phyloP scores from a whole-genome alignment of 1,140 invertebrate genomes.

The Drosophila sproati region DNA sequence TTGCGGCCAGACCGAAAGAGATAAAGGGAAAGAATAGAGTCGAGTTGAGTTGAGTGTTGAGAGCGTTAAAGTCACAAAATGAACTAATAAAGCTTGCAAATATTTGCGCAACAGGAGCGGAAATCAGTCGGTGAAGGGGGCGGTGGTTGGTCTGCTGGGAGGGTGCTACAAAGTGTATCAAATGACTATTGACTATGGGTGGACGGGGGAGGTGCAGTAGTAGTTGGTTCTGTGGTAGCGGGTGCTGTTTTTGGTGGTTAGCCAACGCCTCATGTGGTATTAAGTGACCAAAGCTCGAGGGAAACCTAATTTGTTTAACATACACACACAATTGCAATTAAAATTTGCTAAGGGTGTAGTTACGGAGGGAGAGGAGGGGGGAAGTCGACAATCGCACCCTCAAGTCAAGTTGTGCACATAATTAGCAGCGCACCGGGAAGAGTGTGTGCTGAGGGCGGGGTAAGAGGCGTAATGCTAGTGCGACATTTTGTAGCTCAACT shows the following conservation, averaged over 20 bases:
- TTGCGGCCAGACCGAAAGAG: constrained; percentile 21
- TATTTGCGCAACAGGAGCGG: constrained; percentile 69
- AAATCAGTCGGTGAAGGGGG: constrained; percentile 6
- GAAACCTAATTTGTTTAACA: constrained; percentile 73
- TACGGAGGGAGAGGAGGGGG: constrained; percentile 1
- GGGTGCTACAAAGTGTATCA: constrained; percentile 58
- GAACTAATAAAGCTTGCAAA: constrained; percentile 70
- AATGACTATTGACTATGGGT: constrained; percentile 36
- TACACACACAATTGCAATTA: constrained; percentile 56
- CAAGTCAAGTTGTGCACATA: constrained; percentile 48
- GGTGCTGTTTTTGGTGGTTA: constrained; percentile 65
- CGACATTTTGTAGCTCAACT: constrained; percentile 1
- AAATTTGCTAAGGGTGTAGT: constrained; percentile 49
- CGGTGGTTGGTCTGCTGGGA: background rate
- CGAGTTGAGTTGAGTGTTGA: constrained; percentile 1
- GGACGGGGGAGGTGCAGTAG: background rate
- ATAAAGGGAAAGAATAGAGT: constrained; percentile 1
- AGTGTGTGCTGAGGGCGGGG: background rate
- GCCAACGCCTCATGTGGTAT: constrained; percentile 41
- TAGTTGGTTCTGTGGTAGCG: constrained; percentile 26
- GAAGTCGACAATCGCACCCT: constrained; percentile 56
- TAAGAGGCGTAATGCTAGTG: background rate
- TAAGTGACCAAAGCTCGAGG: constrained; percentile 49
- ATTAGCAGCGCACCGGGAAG: constrained; percentile 47
- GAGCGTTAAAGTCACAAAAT: constrained; percentile 63